A percentile compares a stretch with the other conserved stretches of the same genome.
phyloP scores from a whole-genome alignment of 35 echinoderm and acorn worm species.

The Amphiura filiformis region DNA sequence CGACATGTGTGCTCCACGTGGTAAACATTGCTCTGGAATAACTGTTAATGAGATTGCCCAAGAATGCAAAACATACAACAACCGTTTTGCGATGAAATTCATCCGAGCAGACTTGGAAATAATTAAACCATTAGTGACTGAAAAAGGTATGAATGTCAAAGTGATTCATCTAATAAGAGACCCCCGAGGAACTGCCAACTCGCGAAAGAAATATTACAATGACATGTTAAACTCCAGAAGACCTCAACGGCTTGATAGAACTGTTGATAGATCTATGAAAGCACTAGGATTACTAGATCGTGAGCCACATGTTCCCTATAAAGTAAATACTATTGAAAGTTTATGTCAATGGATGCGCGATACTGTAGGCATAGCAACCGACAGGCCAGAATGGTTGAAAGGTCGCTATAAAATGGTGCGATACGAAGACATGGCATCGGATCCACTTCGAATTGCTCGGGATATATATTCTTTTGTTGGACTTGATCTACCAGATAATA shows the following conservation, averaged over 20 bases:
- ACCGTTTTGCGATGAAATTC: slow-evolving; percentile 63
- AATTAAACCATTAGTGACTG: slow-evolving; percentile 45
- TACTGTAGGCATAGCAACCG: slow-evolving; percentile 45
- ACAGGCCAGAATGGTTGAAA: slow-evolving; percentile 64
- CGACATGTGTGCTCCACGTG: slow-evolving; percentile 26
- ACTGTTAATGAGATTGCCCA: slow-evolving; percentile 12
- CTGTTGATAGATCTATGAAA: slow-evolving; percentile 25
- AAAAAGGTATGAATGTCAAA: slow-evolving; percentile 72
- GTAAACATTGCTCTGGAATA: slow-evolving; percentile 30
- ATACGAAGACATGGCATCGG: slow-evolving; percentile 79
- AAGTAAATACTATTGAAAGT: slow-evolving; percentile 66
- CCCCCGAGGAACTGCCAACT: slow-evolving; percentile 82
- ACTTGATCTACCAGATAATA: slow-evolving; percentile 47
- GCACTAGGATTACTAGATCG: slow-evolving; percentile 24
- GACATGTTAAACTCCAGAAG: background rate
- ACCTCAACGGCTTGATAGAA: background rate
- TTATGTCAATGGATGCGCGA: slow-evolving; percentile 76
- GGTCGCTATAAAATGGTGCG: slow-evolving; percentile 72
- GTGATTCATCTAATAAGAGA: slow-evolving; percentile 94
- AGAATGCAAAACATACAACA: slow-evolving; percentile 17
- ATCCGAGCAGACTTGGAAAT: slow-evolving; percentile 74
- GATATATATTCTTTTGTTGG: slow-evolving; percentile 86
- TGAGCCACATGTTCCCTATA: background rate
- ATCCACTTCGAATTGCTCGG: slow-evolving; percentile 48
- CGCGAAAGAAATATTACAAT: slow-evolving; percentile 58